These are phyloP conservation scores for Leptopilina boulardi DNA, from an alignment of 1,140 invertebrate species.

Conservation along the genomic window DNA sequence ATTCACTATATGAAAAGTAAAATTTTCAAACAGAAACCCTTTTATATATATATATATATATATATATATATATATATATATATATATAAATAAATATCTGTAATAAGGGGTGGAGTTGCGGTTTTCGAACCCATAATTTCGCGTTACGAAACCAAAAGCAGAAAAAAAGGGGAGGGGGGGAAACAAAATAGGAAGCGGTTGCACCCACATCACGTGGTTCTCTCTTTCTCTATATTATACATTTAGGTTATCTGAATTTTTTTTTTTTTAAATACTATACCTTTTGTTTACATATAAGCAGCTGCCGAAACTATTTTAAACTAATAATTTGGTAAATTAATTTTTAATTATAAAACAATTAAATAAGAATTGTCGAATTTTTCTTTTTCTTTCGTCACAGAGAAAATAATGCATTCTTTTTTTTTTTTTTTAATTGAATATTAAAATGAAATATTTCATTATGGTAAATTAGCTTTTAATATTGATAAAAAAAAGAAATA, in stretches of 20 bases:
- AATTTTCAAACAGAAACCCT: conserved; percentile 11
- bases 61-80: background rate
- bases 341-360: too few species aligned
- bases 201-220: conserved; percentile 26
- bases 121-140: conserved; percentile 23
- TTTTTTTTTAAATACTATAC: background rate
- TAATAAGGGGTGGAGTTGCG: conserved; percentile 23
- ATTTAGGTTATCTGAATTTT: background rate
- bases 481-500: too few species aligned
- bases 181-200: conserved; percentile 6
- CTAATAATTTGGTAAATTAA: too few species aligned
- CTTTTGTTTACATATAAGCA: background rate
- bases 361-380: too few species aligned
- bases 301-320: conserved; percentile 6
- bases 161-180: background rate
- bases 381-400: too few species aligned
- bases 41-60: background rate
- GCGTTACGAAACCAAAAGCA: background rate
- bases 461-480: too few species aligned
- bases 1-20: background rate
- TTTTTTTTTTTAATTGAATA: too few species aligned
- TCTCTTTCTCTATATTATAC: too few species aligned
- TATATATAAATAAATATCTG: too few species aligned
- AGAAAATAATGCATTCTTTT: too few species aligned
- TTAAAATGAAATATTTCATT: too few species aligned